Conservation (phyloP, 2,888 invertebrate genomes). For the Aplocera efformata region DNA sequence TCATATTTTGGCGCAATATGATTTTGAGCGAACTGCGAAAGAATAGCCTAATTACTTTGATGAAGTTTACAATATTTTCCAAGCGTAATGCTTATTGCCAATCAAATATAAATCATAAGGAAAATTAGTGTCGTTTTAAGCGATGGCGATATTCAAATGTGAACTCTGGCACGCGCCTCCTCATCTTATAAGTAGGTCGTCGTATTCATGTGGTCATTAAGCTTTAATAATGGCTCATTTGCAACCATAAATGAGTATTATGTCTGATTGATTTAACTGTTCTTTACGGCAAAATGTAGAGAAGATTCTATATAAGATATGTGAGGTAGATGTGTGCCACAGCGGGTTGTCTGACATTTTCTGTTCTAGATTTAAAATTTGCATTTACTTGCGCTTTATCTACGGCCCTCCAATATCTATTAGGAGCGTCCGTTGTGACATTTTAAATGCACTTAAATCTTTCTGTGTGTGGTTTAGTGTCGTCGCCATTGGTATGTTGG, state of each 20-base stretch:
- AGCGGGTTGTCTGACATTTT: slow-evolving; percentile 31
- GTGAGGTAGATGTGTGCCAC: slow-evolving; percentile 24
- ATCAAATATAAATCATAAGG: slow-evolving; percentile 1
- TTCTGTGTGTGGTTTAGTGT: slow-evolving; percentile 12
- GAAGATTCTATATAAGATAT: slow-evolving; percentile 31
- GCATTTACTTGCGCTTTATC: slow-evolving; percentile 24
- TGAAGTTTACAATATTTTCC: background rate
- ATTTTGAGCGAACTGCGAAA: slow-evolving; percentile 16
- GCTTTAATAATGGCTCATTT: slow-evolving; percentile 19
- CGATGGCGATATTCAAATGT: slow-evolving; percentile 8
- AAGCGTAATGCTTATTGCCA: background rate
- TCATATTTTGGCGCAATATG: slow-evolving; percentile 23
- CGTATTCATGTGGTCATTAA: slow-evolving; percentile 16
- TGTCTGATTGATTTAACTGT: slow-evolving; percentile 31
- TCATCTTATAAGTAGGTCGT: slow-evolving; percentile 7
- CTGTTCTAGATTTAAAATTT: slow-evolving; percentile 38
- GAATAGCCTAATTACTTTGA: slow-evolving; percentile 14
- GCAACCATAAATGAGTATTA: slow-evolving; percentile 16
- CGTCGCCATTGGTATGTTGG: slow-evolving; percentile 17
- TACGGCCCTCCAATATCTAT: slow-evolving; percentile 18
- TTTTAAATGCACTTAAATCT: slow-evolving; percentile 20
- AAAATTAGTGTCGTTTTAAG: slow-evolving; percentile 8
- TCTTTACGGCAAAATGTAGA: slow-evolving; percentile 38
- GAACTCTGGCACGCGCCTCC: slow-evolving; percentile 16
- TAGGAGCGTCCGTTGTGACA: slow-evolving; percentile 17